phyloP scores from a whole-genome alignment of 2,113 vertebrate species.

The Mustelus asterias region DNA sequence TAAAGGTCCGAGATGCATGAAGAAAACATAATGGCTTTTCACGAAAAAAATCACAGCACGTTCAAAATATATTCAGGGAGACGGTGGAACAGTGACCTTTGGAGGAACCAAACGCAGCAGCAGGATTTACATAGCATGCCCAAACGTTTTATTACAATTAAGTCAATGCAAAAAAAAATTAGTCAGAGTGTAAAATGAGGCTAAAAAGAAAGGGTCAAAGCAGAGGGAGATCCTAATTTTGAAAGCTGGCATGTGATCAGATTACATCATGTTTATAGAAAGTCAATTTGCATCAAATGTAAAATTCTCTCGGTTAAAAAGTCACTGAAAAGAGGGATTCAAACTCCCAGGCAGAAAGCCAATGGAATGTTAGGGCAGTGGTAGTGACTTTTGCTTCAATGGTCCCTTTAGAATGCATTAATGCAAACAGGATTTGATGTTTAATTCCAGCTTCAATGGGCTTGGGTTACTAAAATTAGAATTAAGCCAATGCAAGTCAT shows the following conservation, averaged over 20 bases:
- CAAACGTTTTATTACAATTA: not conserved
- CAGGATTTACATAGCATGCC: not conserved
- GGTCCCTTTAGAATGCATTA: conserved; percentile 3
- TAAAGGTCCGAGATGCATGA: not conserved
- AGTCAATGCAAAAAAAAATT: not conserved
- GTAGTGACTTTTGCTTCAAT: not conserved
- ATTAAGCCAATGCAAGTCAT: not conserved
- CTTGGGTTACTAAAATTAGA: not conserved
- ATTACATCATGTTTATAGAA: not conserved
- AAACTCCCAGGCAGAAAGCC: not conserved
- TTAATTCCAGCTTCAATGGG: not conserved
- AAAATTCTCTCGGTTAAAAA: not conserved
- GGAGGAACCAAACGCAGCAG: not conserved
- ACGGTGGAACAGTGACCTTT: not conserved
- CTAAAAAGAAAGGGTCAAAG: not conserved
- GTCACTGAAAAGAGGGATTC: not conserved
- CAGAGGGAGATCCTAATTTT: not conserved
- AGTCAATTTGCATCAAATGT: not conserved
- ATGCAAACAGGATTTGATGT: too few relatives aligned
- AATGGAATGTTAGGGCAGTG: not conserved
- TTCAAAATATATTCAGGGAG: not conserved
- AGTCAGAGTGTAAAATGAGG: not conserved
- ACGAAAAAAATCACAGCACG: not conserved
- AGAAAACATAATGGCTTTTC: not conserved
- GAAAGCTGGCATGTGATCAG: not conserved